Conservation (phyloP, 1,140 invertebrate genomes). For the Trichonephila clavipes region DNA sequence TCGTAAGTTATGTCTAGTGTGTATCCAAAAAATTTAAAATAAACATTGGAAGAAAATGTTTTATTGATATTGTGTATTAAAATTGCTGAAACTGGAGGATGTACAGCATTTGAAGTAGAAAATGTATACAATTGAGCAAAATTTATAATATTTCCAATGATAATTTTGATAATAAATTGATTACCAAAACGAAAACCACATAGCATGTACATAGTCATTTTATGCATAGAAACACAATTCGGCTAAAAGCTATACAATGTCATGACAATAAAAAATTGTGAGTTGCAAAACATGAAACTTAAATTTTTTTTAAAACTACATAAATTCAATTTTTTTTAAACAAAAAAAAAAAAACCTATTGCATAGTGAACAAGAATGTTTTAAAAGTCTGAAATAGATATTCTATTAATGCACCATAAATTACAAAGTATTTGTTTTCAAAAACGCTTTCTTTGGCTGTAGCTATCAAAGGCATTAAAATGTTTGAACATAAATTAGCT, state of each 20-base stretch:
- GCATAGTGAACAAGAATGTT: neutral
- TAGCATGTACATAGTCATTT: neutral
- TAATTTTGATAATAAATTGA: neutral
- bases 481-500: neutral
- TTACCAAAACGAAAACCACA: neutral
- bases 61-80: conserved; percentile 17
- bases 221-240: neutral
- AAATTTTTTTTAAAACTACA: neutral
- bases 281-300: neutral
- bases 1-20: no score
- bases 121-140: conserved; percentile 41
- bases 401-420: neutral
- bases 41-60: conserved; percentile 1
- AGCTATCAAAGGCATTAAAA: neutral
- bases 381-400: neutral
- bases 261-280: neutral
- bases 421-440: neutral
- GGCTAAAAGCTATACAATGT: neutral
- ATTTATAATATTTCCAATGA: conserved; percentile 17
- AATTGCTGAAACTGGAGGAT: conserved; percentile 5
- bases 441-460: neutral
- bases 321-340: neutral
- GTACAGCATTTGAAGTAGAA: conserved; percentile 18
- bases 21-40: no score
- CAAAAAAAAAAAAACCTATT: neutral